Evolutionary conservation across 2,113 vertebrate species (phyloP), one percentile per base, ranked within the genome.

Genomic region (Varanus komodoensis): DNA sequence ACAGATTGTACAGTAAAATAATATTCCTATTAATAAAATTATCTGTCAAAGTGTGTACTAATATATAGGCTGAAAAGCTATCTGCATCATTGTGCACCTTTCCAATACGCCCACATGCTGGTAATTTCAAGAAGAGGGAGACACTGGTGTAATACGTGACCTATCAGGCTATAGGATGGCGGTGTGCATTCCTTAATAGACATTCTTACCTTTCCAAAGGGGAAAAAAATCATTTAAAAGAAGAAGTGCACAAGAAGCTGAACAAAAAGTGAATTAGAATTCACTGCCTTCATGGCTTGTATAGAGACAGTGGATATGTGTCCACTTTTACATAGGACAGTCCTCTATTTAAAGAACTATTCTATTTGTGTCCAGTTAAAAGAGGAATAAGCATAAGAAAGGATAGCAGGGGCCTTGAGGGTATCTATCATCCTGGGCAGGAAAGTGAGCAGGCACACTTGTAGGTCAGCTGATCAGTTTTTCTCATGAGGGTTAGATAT

Each of bases 21-120:
- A 90, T 94, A 91, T 75, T 93, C 90, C 92, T 94, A 82, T 92
- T 90, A 92, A 94, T 94, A 93, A 93, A 93, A 93, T 85, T 82
- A 82, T 85, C 69, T 88, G 75, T 93, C 88, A 92, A 92, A 86
- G 61, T 87, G 67, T 0, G 27, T 92, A 84, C 44, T 90, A 92
- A 87, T 83, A 79, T 88, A 91, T 95, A 69, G 1, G 75, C 2
- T 79, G 54, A 93, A 88, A 44, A 83, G 79, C 83, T 93, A 95
- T 79, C 92, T 94, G 89, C 32, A 92, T 77, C 71, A 89, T 54
- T 50, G 4, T 54, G 68, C 15, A 29, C 74, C 68, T 34, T 21
- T 92, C 38, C 34, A 87, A 86, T 1, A 81, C 61, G 3, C 61
- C 2, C 87, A 71, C n/a, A 12, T 2, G 0, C 6, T 67, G 69